Conservation (phyloP, 2,888 invertebrate genomes). For the Coremacera marginata region DNA sequence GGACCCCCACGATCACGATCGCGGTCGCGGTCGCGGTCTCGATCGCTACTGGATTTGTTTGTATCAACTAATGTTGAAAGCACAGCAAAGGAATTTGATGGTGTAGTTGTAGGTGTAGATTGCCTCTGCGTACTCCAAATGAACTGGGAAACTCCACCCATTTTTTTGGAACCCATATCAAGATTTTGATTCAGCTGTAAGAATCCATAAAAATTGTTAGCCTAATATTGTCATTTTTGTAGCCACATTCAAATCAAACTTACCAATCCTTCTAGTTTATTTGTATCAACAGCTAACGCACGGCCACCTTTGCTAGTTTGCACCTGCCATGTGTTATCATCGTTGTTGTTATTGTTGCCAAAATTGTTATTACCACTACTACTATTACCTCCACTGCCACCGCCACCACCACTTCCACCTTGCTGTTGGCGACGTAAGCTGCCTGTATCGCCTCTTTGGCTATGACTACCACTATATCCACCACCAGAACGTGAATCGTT, state of each 20-base stretch:
- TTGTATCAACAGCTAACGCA: constrained; percentile 62
- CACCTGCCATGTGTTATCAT: constrained; percentile 66
- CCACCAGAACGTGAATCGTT: constrained; percentile 56
- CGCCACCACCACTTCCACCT: constrained; percentile 49
- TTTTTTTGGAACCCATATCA: constrained; percentile 62
- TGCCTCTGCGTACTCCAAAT: constrained; percentile 56
- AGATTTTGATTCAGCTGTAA: constrained; percentile 52
- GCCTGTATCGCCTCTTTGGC: constrained; percentile 57
- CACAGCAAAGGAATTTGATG: constrained; percentile 65
- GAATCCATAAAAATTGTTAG: not conserved
- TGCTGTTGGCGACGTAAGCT: constrained; percentile 59
- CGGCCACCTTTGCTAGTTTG: constrained; percentile 67
- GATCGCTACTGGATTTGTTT: constrained; percentile 53
- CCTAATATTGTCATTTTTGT: constrained; percentile 39
- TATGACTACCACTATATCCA: constrained; percentile 58
- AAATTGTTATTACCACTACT: constrained; percentile 48
- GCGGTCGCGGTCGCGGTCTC: constrained; percentile 57
- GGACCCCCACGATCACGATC: constrained; percentile 61
- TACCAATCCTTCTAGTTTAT: constrained; percentile 65
- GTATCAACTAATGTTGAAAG: constrained; percentile 61
- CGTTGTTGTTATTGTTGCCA: constrained; percentile 50
- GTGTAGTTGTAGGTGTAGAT: constrained; percentile 57
- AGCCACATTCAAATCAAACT: constrained; percentile 39
- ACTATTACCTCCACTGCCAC: constrained; percentile 41
- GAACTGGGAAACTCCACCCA: constrained; percentile 63